Evolutionary conservation across 2,797 vertebrate genomes (phyloP), one percentile per base, ranked within the genome.

Genomic region (Ispidina lecontei): DNA sequence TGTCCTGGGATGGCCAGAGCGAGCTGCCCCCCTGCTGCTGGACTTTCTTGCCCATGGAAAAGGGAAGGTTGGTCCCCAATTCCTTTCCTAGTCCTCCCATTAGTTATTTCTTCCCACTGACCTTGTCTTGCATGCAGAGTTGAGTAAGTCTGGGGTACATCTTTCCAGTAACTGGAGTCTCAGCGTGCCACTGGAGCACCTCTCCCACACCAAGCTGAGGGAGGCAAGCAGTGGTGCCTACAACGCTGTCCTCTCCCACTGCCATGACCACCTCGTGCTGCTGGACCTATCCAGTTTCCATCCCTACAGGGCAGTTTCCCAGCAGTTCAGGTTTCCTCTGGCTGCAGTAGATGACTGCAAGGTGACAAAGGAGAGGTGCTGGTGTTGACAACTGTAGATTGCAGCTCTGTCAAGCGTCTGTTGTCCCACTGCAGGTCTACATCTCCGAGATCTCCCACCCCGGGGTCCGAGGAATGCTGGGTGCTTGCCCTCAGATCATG

Each of bases 381-480:
- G 22, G 0, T 2, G 44, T n/a, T 25, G 67, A 16, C 0, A 0
- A 35, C 26, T 39, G 25, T 12, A 2, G 3, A 4, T 1, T 21
- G 67, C 64, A 39, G 68, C 81, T 76, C 62, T 0, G 1, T 33
- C 72, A 47, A 46, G 29, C 0, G 0, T 4, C 15, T 22, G 17
- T 11, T 54, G 44, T 55, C 89, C 71, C 13, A 6, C 87, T 90
- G 12, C 97, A 99, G 99, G 98, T 99, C 47, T 99, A 99, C 77
- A 98, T 99, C 89, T 99, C 99, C 0, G 99, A 99, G 97, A 98
- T 99, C 73, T 99, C 99, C 35, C 98, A 98, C 72, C 98, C 98
- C 0, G 87, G 92, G 10, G 97, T 99, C 39, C 97, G 99, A 51
- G 99, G 99, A 28, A 92, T 96, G 9, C 83, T 99, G 96, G 99